Conservation (phyloP, 2,113 vertebrate genomes). For the Coreoperca whiteheadi region DNA sequence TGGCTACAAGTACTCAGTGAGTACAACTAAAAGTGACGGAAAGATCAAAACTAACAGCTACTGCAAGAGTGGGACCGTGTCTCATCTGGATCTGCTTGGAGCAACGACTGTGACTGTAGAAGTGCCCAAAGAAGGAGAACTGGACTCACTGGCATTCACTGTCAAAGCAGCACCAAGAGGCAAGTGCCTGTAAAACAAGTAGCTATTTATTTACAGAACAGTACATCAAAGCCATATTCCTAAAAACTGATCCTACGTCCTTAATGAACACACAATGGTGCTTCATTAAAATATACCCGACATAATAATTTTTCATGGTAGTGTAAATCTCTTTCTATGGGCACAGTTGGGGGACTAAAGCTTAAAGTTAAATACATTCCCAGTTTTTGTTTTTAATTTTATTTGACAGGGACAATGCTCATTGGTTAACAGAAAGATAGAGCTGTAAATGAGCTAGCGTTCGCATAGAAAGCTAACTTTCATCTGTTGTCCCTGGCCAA, state of each 20-base stretch:
- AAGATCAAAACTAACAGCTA: conserved; percentile 79
- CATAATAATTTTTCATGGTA: neutral
- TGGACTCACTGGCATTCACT: conserved; percentile 79
- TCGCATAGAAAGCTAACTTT: neutral
- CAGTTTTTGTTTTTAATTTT: neutral
- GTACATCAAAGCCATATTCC: neutral
- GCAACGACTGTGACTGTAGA: conserved; percentile 78
- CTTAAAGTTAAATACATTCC: neutral
- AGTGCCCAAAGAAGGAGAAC: conserved; percentile 77
- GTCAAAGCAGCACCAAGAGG: conserved; percentile 85
- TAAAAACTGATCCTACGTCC: neutral
- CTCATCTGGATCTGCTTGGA: conserved; percentile 84
- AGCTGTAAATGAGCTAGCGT: neutral
- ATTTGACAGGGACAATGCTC: neutral
- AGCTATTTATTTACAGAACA: neutral
- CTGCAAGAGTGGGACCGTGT: conserved; percentile 85
- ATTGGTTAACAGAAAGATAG: neutral
- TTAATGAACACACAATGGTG: neutral
- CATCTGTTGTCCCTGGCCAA: neutral
- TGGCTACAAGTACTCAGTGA: conserved; percentile 80
- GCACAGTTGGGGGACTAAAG: neutral
- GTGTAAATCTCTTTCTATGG: neutral
- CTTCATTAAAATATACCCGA: neutral
- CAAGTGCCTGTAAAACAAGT: conserved; percentile 55
- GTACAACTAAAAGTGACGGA: conserved; percentile 61